These are phyloP conservation scores for Rhynchophorus ferrugineus DNA, from an alignment of 1,140 invertebrate genomes.

Conservation along the genomic window DNA sequence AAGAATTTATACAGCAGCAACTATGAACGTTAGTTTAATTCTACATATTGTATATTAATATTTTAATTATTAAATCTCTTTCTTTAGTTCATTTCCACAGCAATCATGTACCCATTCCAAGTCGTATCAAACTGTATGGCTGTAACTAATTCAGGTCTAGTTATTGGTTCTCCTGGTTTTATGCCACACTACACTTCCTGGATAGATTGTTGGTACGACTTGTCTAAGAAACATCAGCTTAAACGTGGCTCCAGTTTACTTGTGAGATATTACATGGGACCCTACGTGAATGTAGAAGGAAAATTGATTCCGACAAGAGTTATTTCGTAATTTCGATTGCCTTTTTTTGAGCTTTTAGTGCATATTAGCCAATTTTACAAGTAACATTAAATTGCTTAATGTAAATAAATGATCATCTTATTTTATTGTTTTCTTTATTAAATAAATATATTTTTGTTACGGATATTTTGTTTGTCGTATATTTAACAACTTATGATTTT, in stretches of 20 bases:
- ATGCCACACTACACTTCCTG: conserved; percentile 75
- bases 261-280: conserved; percentile 71
- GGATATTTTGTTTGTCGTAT: no score
- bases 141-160: conserved; percentile 66
- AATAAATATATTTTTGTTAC: no score
- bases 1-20: conserved; percentile 51
- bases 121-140: conserved; percentile 84
- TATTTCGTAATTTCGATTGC: neutral
- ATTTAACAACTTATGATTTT: no score
- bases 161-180: conserved; percentile 65
- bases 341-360: neutral
- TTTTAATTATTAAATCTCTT: conserved; percentile 24
- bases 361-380: neutral
- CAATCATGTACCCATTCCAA: conserved; percentile 77
- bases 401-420: neutral
- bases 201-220: conserved; percentile 71
- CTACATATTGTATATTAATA: neutral
- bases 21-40: conserved; percentile 48
- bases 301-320: conserved; percentile 20
- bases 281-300: conserved; percentile 36
- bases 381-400: neutral
- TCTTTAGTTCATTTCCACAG: conserved; percentile 62
- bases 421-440: neutral
- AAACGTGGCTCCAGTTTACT: conserved; percentile 78
- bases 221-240: conserved; percentile 62